Percentiles rank a stretch among this genome's conserved stretches.
Conservation (phyloP, 2,113 vertebrate genomes). For the Osmerus eperlanus region DNA sequence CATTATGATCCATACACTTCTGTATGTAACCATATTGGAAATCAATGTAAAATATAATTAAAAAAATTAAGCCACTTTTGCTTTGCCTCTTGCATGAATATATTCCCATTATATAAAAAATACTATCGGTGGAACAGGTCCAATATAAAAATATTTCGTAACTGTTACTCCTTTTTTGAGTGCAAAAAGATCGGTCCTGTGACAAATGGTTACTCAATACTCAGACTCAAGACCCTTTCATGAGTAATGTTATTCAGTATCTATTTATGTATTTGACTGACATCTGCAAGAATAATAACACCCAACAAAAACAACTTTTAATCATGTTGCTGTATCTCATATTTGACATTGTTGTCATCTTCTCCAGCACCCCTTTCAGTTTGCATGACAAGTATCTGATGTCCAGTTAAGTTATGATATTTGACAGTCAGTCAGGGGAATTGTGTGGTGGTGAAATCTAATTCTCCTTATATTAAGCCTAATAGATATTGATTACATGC, state of each 20-base stretch:
- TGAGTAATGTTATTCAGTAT: background rate
- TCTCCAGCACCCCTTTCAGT: conserved; percentile 33
- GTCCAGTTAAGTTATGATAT: conserved; percentile 60
- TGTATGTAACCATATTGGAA: conserved; percentile 23
- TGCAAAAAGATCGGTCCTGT: no score
- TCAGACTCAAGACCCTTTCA: no score
- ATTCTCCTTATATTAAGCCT: conserved; percentile 64
- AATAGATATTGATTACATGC: conserved; percentile 70
- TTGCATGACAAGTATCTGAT: conserved; percentile 29
- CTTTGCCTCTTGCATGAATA: conserved; percentile 3
- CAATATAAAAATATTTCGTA: no score
- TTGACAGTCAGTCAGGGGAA: conserved; percentile 62
- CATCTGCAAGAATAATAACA: conserved; percentile 44
- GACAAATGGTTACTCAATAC: no score
- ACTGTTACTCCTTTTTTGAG: no score
- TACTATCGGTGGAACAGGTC: no score
- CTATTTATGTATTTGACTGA: conserved; percentile 31
- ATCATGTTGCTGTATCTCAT: conserved; percentile 60
- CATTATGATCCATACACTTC: conserved; percentile 38
- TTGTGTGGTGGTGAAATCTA: conserved; percentile 64
- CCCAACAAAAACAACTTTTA: conserved; percentile 24
- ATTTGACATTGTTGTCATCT: conserved; percentile 10
- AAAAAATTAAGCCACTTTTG: conserved; percentile 46
- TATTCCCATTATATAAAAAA: no score
- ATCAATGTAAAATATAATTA: conserved; percentile 58